phyloP scores from a whole-genome alignment of 1,140 invertebrate genomes.

The Neodiprion lecontei region DNA sequence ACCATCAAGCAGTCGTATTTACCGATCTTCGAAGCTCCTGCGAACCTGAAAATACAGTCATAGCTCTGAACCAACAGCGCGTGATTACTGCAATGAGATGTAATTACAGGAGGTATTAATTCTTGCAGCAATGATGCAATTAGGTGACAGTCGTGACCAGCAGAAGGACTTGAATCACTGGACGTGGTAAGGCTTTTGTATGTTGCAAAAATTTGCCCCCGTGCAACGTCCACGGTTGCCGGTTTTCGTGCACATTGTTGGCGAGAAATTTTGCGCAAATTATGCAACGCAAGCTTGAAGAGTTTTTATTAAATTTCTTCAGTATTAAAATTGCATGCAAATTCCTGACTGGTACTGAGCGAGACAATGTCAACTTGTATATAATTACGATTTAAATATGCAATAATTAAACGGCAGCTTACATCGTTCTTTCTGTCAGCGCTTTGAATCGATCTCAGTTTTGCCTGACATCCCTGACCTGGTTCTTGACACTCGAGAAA shows the following conservation, averaged over 20 bases:
- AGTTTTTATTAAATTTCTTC: neutral
- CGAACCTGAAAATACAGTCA: too few relatives aligned
- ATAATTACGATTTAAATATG: neutral
- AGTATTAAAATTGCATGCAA: neutral
- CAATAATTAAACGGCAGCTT: neutral
- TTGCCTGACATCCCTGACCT: neutral
- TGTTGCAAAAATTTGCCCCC: neutral
- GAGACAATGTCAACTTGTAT: neutral
- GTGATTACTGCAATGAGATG: neutral
- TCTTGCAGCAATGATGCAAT: neutral
- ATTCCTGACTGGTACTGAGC: neutral
- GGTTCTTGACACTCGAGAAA: slow-evolving; percentile 1
- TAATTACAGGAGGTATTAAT: neutral
- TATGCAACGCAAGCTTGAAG: neutral
- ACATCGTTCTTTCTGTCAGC: neutral
- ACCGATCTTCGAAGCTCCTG: too few relatives aligned
- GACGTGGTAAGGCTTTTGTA: neutral
- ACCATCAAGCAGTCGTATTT: too few relatives aligned
- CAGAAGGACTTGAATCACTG: neutral
- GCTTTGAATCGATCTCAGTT: neutral
- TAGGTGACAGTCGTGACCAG: neutral
- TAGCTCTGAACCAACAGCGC: too few relatives aligned
- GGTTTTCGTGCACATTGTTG: neutral
- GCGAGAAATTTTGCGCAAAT: neutral
- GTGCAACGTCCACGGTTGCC: too few relatives aligned